Percentiles rank a stretch among this genome's conserved stretches.
Evolutionary conservation across 2,113 vertebrate species (phyloP).

Genomic region (Empidonax traillii): DNA sequence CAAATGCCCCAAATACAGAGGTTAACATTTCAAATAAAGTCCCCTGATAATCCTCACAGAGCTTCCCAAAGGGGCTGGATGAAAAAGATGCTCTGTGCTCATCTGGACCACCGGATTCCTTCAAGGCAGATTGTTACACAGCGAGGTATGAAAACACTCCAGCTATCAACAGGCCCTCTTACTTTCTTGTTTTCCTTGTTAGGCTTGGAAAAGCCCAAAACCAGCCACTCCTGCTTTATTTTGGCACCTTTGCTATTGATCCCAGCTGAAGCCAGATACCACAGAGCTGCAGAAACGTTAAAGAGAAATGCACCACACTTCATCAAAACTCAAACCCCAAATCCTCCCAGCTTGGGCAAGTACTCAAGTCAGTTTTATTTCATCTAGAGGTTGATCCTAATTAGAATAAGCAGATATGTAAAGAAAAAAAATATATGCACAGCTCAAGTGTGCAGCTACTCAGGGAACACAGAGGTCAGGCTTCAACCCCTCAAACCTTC

Average conservation of each 20-base stretch:
- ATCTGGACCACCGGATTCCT: not conserved
- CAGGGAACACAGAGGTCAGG: not conserved
- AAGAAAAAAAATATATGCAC: not conserved
- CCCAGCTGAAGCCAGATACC: slow-evolving; percentile 13
- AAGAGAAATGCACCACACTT: not conserved
- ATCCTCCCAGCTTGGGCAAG: not conserved
- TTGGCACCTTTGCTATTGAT: slow-evolving; percentile 37
- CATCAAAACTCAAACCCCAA: not conserved
- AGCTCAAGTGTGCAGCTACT: not conserved
- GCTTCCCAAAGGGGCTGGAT: not conserved
- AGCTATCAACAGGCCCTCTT: slow-evolving; percentile 11
- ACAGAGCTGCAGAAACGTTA: not conserved
- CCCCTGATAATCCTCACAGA: not conserved
- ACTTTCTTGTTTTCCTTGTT: slow-evolving; percentile 12
- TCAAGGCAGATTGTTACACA: not conserved
- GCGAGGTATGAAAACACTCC: not conserved
- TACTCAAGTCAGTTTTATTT: not conserved
- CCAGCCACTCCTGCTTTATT: slow-evolving; percentile 36
- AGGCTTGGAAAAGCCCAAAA: slow-evolving; percentile 5
- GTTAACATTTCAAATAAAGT: slow-evolving; percentile 10
- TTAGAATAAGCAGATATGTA: not conserved
- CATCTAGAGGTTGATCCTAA: not conserved
- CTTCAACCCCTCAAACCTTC: not conserved
- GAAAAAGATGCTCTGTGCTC: not conserved
- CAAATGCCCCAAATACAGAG: not conserved